These are phyloP conservation scores for Oophaga sylvatica DNA, from an alignment of 2,797 vertebrate genomes.

Conservation along the genomic window DNA sequence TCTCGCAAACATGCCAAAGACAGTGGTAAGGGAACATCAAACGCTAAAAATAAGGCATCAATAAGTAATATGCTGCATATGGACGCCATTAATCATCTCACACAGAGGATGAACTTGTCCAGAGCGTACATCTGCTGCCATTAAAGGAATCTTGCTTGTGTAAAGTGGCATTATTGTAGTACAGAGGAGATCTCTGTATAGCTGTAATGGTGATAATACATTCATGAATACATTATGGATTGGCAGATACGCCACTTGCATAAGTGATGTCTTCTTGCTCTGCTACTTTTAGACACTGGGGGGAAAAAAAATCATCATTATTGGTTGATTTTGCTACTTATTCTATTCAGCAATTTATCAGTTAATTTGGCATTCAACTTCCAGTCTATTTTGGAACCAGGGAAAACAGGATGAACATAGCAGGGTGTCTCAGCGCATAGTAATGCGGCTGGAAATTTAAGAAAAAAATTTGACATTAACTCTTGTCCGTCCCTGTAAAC, in stretches of 20 bases:
- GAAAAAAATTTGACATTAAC: neutral
- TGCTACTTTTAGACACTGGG: neutral
- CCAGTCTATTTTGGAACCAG: neutral
- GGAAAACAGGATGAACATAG: neutral
- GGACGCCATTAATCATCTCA: conserved; percentile 36
- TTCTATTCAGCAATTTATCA: neutral
- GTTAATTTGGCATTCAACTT: neutral
- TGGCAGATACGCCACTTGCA: neutral
- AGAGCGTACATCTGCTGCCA: conserved; percentile 22
- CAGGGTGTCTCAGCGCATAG: neutral
- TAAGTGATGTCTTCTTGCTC: neutral
- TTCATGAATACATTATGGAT: conserved; percentile 20
- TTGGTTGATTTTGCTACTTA: neutral
- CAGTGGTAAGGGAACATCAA: conserved; percentile 34
- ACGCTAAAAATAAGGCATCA: conserved; percentile 42
- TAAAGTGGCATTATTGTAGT: conserved; percentile 9
- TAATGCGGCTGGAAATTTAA: neutral
- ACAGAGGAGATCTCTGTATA: neutral
- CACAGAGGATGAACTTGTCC: conserved; percentile 4
- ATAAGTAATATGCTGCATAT: conserved; percentile 41
- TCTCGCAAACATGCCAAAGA: conserved; percentile 43
- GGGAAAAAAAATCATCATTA: neutral
- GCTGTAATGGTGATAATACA: conserved; percentile 1
- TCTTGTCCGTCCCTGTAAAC: neutral
- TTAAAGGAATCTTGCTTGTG: neutral